Evolutionary conservation across 1,140 invertebrate species (phyloP).

Genomic region (Venturia canescens): DNA sequence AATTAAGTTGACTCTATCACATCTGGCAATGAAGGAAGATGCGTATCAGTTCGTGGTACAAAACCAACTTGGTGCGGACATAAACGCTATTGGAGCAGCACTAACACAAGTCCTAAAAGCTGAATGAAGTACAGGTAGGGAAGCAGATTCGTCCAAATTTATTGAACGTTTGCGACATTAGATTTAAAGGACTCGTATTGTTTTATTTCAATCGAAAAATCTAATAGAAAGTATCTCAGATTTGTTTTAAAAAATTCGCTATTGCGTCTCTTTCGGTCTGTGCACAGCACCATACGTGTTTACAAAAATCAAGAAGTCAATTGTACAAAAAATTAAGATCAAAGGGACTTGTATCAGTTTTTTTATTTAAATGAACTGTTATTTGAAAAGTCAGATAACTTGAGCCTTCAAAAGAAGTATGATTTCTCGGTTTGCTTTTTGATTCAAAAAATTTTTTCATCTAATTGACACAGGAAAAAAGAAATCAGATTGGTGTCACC

Average conservation of each 20-base stretch:
- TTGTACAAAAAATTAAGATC: too few relatives aligned
- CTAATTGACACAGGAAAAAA: conserved; percentile 37
- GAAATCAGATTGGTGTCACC: conserved; percentile 25
- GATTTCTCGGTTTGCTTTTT: conserved; percentile 53
- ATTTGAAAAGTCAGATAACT: too few relatives aligned
- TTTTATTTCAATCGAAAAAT: too few relatives aligned
- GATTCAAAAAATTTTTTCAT: conserved; percentile 37
- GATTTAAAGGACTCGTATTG: too few relatives aligned
- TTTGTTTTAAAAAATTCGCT: too few relatives aligned
- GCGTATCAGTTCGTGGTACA: conserved; percentile 38
- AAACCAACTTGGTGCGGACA: conserved; percentile 46
- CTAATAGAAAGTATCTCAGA: too few relatives aligned
- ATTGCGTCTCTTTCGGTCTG: too few relatives aligned
- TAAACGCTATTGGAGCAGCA: conserved; percentile 48
- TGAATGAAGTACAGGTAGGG: conserved; percentile 40
- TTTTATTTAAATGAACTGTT: too few relatives aligned
- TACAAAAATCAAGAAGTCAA: too few relatives aligned
- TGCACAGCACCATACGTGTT: too few relatives aligned
- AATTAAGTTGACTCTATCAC: conserved; percentile 25
- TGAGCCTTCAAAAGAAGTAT: conserved; percentile 27
- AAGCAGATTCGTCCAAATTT: conserved; percentile 27
- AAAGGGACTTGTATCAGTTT: conserved; percentile 9
- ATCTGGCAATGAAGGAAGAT: conserved; percentile 42
- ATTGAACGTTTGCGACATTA: conserved; percentile 32
- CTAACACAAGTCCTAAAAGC: conserved; percentile 46